Percentiles rank a stretch among this genome's conserved stretches.
These are phyloP conservation scores for Platynereis dumerilii DNA, from an alignment of 2,888 invertebrate genomes.

Conservation along the genomic window DNA sequence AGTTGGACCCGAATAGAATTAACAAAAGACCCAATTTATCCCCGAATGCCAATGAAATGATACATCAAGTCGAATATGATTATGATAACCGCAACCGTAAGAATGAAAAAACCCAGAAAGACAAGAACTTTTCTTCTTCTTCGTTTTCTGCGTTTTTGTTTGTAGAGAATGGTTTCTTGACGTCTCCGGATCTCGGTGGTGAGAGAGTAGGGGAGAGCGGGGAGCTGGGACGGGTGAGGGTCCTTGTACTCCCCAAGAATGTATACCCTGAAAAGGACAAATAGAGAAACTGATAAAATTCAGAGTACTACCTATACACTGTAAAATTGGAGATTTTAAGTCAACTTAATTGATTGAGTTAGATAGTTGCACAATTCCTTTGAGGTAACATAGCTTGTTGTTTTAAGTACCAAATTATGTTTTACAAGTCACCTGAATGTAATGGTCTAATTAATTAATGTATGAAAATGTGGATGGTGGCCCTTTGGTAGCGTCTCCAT, in stretches of 20 bases:
- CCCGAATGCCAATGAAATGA: not conserved
- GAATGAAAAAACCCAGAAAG: conserved; percentile 12
- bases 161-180: conserved; percentile 9
- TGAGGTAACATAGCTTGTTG: too few species aligned
- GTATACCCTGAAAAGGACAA: conserved; percentile 23
- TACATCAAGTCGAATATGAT: conserved; percentile 16
- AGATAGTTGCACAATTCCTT: too few species aligned
- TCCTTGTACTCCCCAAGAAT: conserved; percentile 27
- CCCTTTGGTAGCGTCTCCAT: too few species aligned
- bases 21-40: too few species aligned
- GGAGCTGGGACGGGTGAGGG: conserved; percentile 26
- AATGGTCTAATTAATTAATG: too few species aligned
- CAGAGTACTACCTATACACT: too few species aligned
- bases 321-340: too few species aligned
- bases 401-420: not conserved
- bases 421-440: not conserved
- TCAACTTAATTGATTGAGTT: too few species aligned
- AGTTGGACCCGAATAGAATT: too few species aligned
- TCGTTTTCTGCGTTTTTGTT: conserved; percentile 10
- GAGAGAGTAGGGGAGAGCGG: conserved; percentile 28
- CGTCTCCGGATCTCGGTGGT: conserved; percentile 18
- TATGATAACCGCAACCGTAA: conserved; percentile 18
- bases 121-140: conserved; percentile 11
- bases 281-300: not conserved
- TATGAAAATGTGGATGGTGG: too few species aligned